Conservation (phyloP, 2,888 invertebrate genomes). For the Leucoptera coffeella region DNA sequence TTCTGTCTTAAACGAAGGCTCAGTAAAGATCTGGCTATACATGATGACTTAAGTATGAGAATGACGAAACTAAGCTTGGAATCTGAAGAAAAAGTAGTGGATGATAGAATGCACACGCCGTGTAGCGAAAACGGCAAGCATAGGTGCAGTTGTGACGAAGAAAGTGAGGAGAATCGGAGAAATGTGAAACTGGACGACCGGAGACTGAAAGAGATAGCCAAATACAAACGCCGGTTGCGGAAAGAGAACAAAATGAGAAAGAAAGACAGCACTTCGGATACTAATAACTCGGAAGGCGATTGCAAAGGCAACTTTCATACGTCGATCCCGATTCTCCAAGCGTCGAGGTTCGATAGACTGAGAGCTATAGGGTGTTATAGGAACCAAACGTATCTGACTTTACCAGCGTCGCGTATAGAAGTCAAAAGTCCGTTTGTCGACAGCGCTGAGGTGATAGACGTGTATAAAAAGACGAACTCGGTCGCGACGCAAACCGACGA, state of each 20-base stretch:
- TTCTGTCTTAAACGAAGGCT: slow-evolving; percentile 25
- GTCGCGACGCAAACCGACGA: slow-evolving; percentile 39
- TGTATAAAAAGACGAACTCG: slow-evolving; percentile 25
- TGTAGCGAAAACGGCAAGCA: slow-evolving; percentile 74
- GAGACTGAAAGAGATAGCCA: slow-evolving; percentile 38
- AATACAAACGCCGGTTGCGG: slow-evolving; percentile 33
- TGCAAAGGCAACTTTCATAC: slow-evolving; percentile 21
- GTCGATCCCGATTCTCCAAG: slow-evolving; percentile 44
- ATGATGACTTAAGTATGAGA: slow-evolving; percentile 30
- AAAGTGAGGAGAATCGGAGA: slow-evolving; percentile 45
- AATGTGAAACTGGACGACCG: slow-evolving; percentile 22
- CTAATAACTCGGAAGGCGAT: slow-evolving; percentile 24
- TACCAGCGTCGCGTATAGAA: slow-evolving; percentile 33
- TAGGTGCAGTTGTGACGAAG: slow-evolving; percentile 68
- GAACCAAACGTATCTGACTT: slow-evolving; percentile 37
- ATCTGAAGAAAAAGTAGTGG: slow-evolving; percentile 31
- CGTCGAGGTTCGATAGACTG: slow-evolving; percentile 38
- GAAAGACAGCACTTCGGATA: slow-evolving; percentile 28
- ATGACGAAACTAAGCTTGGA: slow-evolving; percentile 41
- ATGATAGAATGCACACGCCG: slow-evolving; percentile 64
- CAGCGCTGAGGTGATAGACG: slow-evolving; percentile 23
- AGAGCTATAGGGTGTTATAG: slow-evolving; percentile 40
- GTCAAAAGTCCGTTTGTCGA: slow-evolving; percentile 27
- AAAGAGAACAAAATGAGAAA: slow-evolving; percentile 38
- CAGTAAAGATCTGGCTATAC: slow-evolving; percentile 21